A percentile compares a stretch with the other conserved stretches of the same genome.
Conservation (phyloP, 2,888 invertebrate species). For the Macrosiphum euphorbiae region DNA sequence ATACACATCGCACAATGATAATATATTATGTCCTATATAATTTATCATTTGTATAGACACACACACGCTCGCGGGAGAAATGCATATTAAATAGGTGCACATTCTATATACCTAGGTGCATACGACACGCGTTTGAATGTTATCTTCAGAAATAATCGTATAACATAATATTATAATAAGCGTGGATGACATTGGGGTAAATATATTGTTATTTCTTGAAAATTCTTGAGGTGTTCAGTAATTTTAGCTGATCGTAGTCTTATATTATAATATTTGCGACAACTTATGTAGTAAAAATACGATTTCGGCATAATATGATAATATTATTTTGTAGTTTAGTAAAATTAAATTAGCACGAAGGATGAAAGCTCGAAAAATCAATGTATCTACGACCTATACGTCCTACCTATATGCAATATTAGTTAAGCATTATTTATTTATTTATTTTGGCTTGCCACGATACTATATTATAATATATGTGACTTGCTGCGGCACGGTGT, state of each 20-base stretch:
- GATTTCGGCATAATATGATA: background rate
- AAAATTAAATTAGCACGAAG: too few relatives aligned
- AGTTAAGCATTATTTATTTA: background rate
- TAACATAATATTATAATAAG: background rate
- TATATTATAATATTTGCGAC: background rate
- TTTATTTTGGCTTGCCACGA: background rate
- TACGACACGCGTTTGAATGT: background rate
- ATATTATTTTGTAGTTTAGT: too few relatives aligned
- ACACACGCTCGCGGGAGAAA: background rate
- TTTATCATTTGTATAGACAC: background rate
- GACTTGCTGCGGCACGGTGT: too few relatives aligned
- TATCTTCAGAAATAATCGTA: background rate
- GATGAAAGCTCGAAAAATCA: too few relatives aligned
- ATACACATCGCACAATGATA: background rate
- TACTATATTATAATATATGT: background rate
- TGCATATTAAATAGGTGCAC: background rate
- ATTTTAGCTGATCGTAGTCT: background rate
- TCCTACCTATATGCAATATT: background rate
- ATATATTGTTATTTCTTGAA: background rate
- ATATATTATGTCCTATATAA: background rate
- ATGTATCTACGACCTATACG: background rate
- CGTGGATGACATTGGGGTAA: background rate
- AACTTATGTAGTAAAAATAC: background rate
- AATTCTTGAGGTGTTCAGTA: background rate
- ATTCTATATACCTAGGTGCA: background rate